Percentiles rank a stretch among this genome's conserved stretches.
Evolutionary conservation across 2,888 invertebrate species (phyloP).

Genomic region (Actias luna): DNA sequence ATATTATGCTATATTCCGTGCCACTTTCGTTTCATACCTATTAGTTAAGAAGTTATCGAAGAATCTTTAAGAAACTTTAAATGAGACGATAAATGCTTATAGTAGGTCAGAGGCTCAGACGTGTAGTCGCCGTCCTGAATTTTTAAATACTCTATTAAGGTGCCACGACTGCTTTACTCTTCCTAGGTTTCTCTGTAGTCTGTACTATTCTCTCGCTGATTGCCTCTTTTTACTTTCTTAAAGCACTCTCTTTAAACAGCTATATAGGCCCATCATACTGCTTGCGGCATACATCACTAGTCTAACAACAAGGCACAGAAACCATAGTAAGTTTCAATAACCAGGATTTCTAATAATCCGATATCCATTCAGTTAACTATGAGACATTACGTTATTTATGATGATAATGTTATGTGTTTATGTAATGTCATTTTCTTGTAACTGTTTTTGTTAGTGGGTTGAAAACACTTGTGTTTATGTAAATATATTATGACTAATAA

Average conservation of each 20-base stretch:
- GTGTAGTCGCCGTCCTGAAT: slow-evolving; percentile 66
- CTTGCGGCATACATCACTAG: slow-evolving; percentile 42
- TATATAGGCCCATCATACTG: slow-evolving; percentile 46
- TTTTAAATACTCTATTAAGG: slow-evolving; percentile 74
- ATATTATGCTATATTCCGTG: neutral
- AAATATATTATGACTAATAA: neutral
- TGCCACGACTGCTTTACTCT: slow-evolving; percentile 37
- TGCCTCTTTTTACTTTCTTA: slow-evolving; percentile 76
- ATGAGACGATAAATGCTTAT: slow-evolving; percentile 38
- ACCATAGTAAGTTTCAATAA: neutral
- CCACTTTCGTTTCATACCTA: slow-evolving; percentile 10
- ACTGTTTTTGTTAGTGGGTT: too few relatives aligned
- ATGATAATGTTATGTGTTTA: too few relatives aligned
- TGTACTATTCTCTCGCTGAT: slow-evolving; percentile 73
- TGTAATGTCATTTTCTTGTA: too few relatives aligned
- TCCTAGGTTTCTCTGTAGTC: slow-evolving; percentile 47
- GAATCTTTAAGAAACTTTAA: slow-evolving; percentile 28
- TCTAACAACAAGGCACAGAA: slow-evolving; percentile 21
- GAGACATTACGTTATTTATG: too few relatives aligned
- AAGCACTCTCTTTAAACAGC: slow-evolving; percentile 52
- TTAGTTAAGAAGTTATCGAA: slow-evolving; percentile 23
- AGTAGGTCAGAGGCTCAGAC: slow-evolving; percentile 59
- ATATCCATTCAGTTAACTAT: neutral
- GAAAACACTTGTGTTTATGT: too few relatives aligned
- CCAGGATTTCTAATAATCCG: neutral